A percentile compares a stretch with the other conserved stretches of the same genome.
Conservation (phyloP, 2,113 vertebrate species). For the Ochotona princeps region DNA sequence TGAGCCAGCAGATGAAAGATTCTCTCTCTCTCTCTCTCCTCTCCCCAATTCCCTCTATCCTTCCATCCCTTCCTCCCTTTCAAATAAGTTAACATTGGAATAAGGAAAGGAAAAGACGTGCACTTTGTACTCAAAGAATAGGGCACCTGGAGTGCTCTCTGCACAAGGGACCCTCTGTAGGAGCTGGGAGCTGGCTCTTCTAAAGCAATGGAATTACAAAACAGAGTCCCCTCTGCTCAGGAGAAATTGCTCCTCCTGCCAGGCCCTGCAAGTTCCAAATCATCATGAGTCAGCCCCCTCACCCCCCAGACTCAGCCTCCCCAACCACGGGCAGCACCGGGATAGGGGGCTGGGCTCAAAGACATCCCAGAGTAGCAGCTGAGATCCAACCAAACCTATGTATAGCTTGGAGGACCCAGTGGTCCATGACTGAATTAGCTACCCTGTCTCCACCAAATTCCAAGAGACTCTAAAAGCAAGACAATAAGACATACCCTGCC, state of each 20-base stretch:
- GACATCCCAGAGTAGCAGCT: not conserved
- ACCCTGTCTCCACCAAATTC: not conserved
- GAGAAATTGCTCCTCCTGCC: not conserved
- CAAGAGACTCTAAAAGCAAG: not conserved
- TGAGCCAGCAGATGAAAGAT: no score
- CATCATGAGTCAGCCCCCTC: not conserved
- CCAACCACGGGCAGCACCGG: not conserved
- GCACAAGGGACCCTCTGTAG: not conserved
- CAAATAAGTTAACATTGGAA: no score
- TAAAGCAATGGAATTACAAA: not conserved
- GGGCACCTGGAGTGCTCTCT: not conserved
- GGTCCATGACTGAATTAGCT: not conserved
- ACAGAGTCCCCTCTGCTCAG: rapidly evolving
- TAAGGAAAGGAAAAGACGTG: no score
- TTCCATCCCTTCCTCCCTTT: no score
- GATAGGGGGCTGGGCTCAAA: not conserved
- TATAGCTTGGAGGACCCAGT: not conserved
- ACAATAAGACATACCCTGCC: not conserved
- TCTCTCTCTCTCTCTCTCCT: no score
- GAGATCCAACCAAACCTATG: not conserved
- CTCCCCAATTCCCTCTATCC: no score
- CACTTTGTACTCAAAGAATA: not conserved
- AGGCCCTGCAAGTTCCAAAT: not conserved
- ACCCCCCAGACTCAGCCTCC: not conserved
- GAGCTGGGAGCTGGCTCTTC: not conserved